A percentile compares a stretch with the other conserved stretches of the same genome.
phyloP scores from a whole-genome alignment of 1,140 invertebrate species.

The Pseudomyrmex flavicornis region DNA sequence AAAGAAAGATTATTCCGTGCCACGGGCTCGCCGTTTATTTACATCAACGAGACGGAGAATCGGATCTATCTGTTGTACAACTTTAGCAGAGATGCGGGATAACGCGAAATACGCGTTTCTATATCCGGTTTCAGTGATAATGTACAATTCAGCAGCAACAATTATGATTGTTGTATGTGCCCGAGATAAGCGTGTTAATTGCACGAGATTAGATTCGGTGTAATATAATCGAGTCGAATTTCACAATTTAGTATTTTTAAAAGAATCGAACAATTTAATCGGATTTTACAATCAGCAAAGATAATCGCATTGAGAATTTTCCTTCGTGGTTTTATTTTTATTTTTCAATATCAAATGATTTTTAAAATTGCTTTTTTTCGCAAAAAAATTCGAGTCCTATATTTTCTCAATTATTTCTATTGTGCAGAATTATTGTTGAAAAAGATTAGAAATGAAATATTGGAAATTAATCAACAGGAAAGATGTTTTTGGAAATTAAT shows the following conservation, averaged over 20 bases:
- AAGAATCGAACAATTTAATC: neutral
- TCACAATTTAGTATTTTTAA: constrained; percentile 1
- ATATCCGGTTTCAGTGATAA: constrained; percentile 8
- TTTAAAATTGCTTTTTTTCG: neutral
- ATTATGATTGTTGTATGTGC: constrained; percentile 4
- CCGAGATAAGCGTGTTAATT: constrained; percentile 9
- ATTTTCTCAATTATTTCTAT: too few species aligned
- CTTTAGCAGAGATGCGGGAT: neutral
- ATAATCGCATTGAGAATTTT: neutral
- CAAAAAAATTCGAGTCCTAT: too few species aligned
- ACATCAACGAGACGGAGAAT: neutral
- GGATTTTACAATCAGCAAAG: neutral
- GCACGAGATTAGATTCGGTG: neutral
- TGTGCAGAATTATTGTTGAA: neutral
- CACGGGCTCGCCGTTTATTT: neutral
- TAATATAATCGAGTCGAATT: neutral
- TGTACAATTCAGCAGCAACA: constrained; percentile 41
- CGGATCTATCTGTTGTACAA: neutral
- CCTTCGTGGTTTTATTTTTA: neutral
- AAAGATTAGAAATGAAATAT: constrained; percentile 18
- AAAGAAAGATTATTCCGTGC: neutral
- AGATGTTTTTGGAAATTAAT: too few species aligned
- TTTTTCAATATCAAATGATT: neutral
- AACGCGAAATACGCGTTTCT: neutral
- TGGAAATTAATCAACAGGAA: neutral